Evolutionary conservation across 2,797 vertebrate genomes (phyloP).

Genomic region (Gorsachius magnificus): DNA sequence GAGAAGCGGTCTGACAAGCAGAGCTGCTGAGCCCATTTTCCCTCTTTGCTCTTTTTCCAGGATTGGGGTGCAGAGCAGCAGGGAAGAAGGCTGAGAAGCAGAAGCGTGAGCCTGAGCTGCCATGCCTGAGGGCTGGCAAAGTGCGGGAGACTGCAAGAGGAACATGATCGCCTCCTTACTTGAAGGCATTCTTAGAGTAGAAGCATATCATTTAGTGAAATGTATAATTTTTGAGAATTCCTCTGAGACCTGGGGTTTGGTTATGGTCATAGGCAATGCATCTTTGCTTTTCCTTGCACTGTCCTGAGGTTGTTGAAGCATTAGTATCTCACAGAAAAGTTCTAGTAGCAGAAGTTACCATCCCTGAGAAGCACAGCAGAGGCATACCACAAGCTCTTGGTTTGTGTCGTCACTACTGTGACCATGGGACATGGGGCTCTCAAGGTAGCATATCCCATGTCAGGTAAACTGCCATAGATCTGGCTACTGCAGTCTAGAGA

Average conservation of each 20-base stretch:
- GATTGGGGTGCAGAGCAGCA: neutral
- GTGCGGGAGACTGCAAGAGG: neutral
- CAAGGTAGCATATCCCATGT: neutral
- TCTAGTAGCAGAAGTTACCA: neutral
- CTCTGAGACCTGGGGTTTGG: neutral
- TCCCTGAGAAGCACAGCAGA: neutral
- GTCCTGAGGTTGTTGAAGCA: neutral
- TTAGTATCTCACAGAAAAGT: neutral
- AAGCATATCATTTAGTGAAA: neutral
- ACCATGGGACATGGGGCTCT: neutral
- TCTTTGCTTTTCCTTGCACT: neutral
- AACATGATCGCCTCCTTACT: neutral
- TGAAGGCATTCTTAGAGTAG: neutral
- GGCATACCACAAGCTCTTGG: neutral
- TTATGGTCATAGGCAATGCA: neutral
- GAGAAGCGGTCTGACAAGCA: neutral
- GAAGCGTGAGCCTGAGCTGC: neutral
- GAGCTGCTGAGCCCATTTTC: neutral
- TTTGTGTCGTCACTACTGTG: neutral
- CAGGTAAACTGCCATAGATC: accelerated
- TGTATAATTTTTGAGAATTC: neutral
- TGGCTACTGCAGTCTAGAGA: neutral
- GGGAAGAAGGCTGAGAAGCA: neutral
- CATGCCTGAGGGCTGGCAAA: neutral
- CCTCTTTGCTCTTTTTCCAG: neutral